Conservation (phyloP, 2,888 invertebrate species). For the Melanchra persicariae region DNA sequence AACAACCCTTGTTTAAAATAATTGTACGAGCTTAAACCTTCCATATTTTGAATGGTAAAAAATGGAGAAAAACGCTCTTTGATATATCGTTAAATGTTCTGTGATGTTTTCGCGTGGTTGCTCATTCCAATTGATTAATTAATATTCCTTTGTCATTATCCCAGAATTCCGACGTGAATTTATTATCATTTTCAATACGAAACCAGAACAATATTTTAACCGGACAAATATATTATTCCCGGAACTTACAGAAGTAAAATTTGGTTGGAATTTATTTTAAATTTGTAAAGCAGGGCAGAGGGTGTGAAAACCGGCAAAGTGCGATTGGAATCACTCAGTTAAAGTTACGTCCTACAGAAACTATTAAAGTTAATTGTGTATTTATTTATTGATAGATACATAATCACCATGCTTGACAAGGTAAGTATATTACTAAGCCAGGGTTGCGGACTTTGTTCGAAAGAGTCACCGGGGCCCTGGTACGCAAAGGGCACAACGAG, state of each 20-base stretch:
- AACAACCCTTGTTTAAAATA: slow-evolving; percentile 2
- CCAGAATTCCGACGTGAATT: not conserved
- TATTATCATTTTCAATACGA: slow-evolving; percentile 21
- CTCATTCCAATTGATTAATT: slow-evolving; percentile 26
- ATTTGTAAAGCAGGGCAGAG: not conserved
- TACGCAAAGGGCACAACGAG: no score
- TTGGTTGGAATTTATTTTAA: not conserved
- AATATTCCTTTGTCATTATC: slow-evolving; percentile 7
- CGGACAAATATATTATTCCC: not conserved
- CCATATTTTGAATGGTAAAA: not conserved
- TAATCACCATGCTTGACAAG: no score
- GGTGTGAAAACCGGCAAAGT: not conserved
- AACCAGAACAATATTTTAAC: slow-evolving; percentile 20
- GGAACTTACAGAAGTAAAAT: not conserved
- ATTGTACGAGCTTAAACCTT: not conserved
- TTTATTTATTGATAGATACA: no score
- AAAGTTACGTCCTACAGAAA: not conserved
- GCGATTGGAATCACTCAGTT: not conserved
- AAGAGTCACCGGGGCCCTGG: no score
- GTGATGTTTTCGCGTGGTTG: slow-evolving; percentile 14
- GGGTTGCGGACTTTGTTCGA: no score
- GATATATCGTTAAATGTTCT: slow-evolving; percentile 3
- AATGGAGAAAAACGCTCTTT: slow-evolving; percentile 10
- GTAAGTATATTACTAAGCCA: no score
- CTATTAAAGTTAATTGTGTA: not conserved